Conservation (phyloP, 2,113 vertebrate genomes). For the Tachysurus vachellii region DNA sequence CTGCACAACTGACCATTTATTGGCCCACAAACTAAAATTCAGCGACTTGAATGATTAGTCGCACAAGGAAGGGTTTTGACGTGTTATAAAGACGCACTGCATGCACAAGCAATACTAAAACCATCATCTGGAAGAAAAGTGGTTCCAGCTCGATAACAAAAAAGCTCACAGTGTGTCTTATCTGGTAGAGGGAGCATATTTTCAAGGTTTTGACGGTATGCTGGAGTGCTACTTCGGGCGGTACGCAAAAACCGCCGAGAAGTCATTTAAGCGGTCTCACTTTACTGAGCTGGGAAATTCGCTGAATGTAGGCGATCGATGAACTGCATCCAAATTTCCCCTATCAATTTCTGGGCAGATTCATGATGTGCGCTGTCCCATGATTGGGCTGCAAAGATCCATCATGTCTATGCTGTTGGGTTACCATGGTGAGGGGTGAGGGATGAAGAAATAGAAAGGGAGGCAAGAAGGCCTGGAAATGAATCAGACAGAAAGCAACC, state of each 20-base stretch:
- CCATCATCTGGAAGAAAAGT: not conserved
- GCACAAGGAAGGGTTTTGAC: not conserved
- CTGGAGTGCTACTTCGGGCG: slow-evolving; percentile 46
- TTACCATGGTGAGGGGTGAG: slow-evolving; percentile 21
- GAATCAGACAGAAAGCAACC: not conserved
- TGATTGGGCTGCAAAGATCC: slow-evolving; percentile 9
- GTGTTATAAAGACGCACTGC: not conserved
- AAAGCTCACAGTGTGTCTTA: not conserved
- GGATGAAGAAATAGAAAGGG: not conserved
- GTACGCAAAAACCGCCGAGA: slow-evolving; percentile 54
- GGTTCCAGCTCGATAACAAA: not conserved
- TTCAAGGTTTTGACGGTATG: not conserved
- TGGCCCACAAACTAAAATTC: slow-evolving; percentile 16
- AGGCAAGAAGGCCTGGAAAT: not conserved
- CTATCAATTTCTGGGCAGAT: slow-evolving; percentile 61
- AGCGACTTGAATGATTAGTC: not conserved
- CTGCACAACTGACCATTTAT: slow-evolving; percentile 36
- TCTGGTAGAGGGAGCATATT: not conserved
- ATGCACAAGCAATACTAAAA: not conserved
- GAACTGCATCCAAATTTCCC: slow-evolving; percentile 57
- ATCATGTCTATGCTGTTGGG: not conserved
- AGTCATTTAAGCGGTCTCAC: slow-evolving; percentile 59
- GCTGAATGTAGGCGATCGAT: slow-evolving; percentile 63
- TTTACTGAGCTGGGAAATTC: slow-evolving; percentile 66
- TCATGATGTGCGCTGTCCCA: slow-evolving; percentile 48